phyloP scores from a whole-genome alignment of 2,888 invertebrate genomes.

The Matsumyia berberina region DNA sequence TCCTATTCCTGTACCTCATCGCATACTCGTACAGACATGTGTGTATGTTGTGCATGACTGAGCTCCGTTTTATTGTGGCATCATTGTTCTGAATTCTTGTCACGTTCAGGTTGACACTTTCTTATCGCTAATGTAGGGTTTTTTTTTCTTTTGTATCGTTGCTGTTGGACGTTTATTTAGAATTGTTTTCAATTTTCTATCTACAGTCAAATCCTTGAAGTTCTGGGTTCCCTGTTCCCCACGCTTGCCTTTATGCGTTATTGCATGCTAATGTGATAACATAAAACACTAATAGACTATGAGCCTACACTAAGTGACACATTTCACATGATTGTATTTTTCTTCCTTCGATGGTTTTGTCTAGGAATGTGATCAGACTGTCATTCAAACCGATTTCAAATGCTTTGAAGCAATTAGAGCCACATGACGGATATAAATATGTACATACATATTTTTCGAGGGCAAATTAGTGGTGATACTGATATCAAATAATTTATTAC shows the following conservation, averaged over 20 bases:
- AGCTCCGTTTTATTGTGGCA: constrained; percentile 47
- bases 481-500: constrained; percentile 70
- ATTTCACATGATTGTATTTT: not conserved
- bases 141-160: constrained; percentile 29
- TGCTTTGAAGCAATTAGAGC: constrained; percentile 37
- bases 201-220: constrained; percentile 30
- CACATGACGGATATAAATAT: constrained; percentile 60
- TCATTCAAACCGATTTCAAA: constrained; percentile 38
- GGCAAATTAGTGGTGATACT: constrained; percentile 35
- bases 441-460: constrained; percentile 11
- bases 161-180: constrained; percentile 32
- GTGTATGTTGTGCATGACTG: constrained; percentile 51
- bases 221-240: not conserved
- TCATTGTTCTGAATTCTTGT: constrained; percentile 61
- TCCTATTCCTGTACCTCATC: constrained; percentile 18
- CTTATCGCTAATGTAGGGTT: constrained; percentile 71
- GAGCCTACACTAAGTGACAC: not conserved
- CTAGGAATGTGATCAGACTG: constrained; percentile 1
- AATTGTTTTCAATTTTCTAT: constrained; percentile 72
- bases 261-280: constrained; percentile 52
- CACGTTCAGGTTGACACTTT: constrained; percentile 73
- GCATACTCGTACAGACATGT: constrained; percentile 10
- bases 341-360: not conserved
- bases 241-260: not conserved
- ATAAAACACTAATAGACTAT: constrained; percentile 22